Conservation (phyloP, 2,113 vertebrate genomes). For the Coregonus clupeaformis region DNA sequence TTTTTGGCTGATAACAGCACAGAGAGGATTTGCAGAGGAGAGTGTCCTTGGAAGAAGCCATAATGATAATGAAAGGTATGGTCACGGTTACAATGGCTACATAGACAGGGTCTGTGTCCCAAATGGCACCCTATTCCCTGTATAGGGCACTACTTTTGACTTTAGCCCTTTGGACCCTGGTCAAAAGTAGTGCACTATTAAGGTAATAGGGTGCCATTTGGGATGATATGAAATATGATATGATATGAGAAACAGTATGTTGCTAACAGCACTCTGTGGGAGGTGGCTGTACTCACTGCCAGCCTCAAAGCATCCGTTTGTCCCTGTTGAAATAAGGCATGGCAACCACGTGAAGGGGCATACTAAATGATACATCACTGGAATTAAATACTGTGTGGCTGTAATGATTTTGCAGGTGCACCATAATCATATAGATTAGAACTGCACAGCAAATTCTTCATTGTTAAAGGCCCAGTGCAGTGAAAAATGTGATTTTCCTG, state of each 20-base stretch:
- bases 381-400: constrained; percentile 1
- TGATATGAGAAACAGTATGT: constrained; percentile 49
- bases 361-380: constrained; percentile 1
- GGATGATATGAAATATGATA: no score
- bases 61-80: constrained; percentile 58
- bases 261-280: constrained; percentile 35
- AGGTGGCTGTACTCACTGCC: constrained; percentile 47
- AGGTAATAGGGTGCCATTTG: no score
- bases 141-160: no score
- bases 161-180: no score
- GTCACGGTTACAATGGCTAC: constrained; percentile 15
- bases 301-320: constrained; percentile 55
- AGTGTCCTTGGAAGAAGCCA: constrained; percentile 52
- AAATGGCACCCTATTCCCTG: no score
- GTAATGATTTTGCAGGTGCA: constrained; percentile 8
- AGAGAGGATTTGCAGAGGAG: constrained; percentile 1
- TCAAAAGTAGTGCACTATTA: no score
- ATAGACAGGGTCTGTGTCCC: no score
- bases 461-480: no score
- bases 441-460: background rate
- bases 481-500: no score
- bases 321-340: constrained; percentile 51
- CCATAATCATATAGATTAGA: constrained; percentile 4
- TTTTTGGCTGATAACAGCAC: constrained; percentile 51
- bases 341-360: constrained; percentile 54